These are phyloP conservation scores for Sminthurides bifidus DNA, from an alignment of 1,140 invertebrate genomes.

Conservation along the genomic window DNA sequence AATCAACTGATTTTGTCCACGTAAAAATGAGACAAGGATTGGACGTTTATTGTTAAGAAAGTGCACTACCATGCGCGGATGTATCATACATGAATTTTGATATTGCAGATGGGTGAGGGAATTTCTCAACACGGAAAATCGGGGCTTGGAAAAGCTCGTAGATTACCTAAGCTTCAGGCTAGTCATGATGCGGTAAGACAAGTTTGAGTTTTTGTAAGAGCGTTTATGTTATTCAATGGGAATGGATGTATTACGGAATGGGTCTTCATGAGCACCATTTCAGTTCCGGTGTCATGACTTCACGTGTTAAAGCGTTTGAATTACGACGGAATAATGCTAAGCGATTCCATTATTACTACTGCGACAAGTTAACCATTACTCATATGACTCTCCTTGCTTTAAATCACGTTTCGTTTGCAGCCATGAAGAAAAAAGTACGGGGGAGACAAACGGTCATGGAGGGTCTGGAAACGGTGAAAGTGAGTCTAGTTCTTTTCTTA, in stretches of 20 bases:
- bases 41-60: no score
- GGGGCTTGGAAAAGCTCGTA: constrained; percentile 88
- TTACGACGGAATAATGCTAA: not conserved
- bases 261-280: not conserved
- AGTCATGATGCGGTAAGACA: constrained; percentile 61
- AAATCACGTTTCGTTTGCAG: no score
- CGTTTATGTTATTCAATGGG: constrained; percentile 2
- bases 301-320: no score
- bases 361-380: no score
- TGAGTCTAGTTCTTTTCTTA: not conserved
- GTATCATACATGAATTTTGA: constrained; percentile 27
- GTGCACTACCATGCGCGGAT: no score
- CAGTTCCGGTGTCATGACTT: no score
- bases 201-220: not conserved
- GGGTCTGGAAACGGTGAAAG: not conserved
- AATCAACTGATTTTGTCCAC: no score
- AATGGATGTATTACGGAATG: not conserved
- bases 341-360: no score
- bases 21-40: no score
- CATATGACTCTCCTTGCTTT: no score
- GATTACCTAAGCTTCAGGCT: constrained; percentile 92
- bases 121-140: constrained; percentile 90
- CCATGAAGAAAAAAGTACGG: constrained; percentile 14
- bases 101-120: constrained; percentile 86
- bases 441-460: no score